Conservation (phyloP, 2,797 vertebrate species). For the Sarcophilus harrisii region DNA sequence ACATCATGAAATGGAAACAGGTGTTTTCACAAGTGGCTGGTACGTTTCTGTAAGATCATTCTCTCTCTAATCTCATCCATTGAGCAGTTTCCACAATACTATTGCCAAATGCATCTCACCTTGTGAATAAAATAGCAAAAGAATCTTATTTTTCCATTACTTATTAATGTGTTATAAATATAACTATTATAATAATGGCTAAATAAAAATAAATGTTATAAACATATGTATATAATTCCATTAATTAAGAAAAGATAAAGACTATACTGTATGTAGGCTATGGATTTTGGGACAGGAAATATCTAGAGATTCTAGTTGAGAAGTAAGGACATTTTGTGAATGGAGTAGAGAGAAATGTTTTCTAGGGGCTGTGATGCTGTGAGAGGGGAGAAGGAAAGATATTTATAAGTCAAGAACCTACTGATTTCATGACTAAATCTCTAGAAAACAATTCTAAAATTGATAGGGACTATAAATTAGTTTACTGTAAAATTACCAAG, state of each 20-base stretch:
- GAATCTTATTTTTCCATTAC: background rate
- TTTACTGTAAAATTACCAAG: background rate
- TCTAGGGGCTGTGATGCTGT: background rate
- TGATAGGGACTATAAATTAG: background rate
- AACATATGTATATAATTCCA: no score
- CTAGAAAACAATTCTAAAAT: background rate
- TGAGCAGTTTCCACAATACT: background rate
- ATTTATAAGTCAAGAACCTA: background rate
- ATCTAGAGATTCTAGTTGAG: background rate
- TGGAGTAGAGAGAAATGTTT: background rate
- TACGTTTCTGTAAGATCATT: background rate
- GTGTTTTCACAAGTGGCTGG: constrained; percentile 22
- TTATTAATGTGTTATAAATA: background rate
- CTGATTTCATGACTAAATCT: background rate
- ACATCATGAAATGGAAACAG: constrained; percentile 9
- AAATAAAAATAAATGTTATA: no score
- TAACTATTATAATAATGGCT: no score
- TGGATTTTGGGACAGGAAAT: constrained; percentile 1
- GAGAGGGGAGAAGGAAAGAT: background rate
- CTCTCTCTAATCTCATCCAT: background rate
- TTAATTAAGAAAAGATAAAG: background rate
- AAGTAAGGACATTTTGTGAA: background rate
- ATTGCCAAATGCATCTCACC: background rate
- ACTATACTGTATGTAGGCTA: background rate
- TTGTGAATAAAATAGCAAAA: background rate